Conservation (phyloP, 2,113 vertebrate genomes). For the Phodopus roborovskii region DNA sequence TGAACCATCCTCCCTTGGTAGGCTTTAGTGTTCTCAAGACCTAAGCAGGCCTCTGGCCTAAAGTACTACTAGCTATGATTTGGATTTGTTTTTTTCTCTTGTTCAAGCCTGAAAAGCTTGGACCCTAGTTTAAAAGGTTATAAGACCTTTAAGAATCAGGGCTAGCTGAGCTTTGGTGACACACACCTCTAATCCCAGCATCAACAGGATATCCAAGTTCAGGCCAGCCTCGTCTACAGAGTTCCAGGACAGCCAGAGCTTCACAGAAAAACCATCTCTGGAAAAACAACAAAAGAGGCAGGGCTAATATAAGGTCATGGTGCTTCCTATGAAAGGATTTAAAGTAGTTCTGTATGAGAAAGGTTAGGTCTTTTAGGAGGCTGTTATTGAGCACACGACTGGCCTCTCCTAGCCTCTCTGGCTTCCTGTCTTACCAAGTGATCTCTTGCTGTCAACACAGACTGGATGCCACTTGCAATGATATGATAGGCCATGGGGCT, state of each 20-base stretch:
- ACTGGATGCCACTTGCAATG: no score
- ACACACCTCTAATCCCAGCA: background rate
- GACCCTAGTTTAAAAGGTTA: background rate
- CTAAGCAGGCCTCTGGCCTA: background rate
- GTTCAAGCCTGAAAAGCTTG: background rate
- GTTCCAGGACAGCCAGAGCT: background rate
- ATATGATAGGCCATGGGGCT: no score
- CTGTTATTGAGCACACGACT: background rate
- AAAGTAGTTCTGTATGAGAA: no score
- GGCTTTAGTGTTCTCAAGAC: background rate
- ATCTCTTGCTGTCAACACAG: no score
- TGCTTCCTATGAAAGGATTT: background rate
- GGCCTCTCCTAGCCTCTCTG: background rate
- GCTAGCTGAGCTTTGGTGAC: background rate
- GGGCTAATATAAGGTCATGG: background rate
- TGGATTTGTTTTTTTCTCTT: background rate
- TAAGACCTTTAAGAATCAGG: background rate
- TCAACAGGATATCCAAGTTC: no score
- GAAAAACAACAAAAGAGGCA: background rate
- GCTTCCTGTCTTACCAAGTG: background rate
- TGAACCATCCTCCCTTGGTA: background rate
- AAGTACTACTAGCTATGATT: background rate
- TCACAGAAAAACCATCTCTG: background rate
- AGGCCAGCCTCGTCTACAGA: background rate
- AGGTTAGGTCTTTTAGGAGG: background rate